Percentiles rank a stretch among this genome's conserved stretches.
phyloP scores from a whole-genome alignment of 2,797 vertebrate genomes.

The Microhierax caerulescens region DNA sequence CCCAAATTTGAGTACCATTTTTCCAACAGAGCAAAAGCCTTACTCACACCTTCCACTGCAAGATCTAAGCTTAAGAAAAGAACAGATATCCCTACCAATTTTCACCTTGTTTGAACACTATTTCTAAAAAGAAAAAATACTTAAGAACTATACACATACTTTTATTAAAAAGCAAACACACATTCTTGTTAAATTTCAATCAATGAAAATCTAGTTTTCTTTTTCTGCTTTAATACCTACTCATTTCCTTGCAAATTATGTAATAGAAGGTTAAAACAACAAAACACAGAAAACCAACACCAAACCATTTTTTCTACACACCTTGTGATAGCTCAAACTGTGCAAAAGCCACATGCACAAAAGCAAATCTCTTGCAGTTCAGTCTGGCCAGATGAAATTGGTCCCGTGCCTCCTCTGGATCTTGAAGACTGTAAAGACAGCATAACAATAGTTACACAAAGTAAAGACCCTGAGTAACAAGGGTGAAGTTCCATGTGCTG shows the following conservation, averaged over 20 bases:
- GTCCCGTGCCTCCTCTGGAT: slow-evolving; percentile 88
- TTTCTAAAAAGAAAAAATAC: neutral
- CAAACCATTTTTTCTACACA: slow-evolving; percentile 49
- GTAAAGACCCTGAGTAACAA: neutral
- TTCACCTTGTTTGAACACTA: neutral
- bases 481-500: neutral
- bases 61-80: neutral
- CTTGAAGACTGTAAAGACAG: slow-evolving; percentile 83
- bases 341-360: slow-evolving; percentile 92
- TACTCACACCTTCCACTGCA: neutral
- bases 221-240: neutral
- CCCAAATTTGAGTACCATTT: neutral
- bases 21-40: neutral
- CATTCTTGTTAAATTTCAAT: neutral
- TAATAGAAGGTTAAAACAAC: neutral
- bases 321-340: slow-evolving; percentile 92
- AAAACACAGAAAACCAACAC: neutral
- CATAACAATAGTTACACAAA: neutral
- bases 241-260: neutral
- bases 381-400: slow-evolving; percentile 90
- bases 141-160: neutral
- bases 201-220: accelerated
- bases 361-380: slow-evolving; percentile 92
- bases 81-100: neutral
- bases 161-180: neutral